These are phyloP conservation scores for Eilema caniola DNA, from an alignment of 2,888 invertebrate genomes.

Conservation along the genomic window DNA sequence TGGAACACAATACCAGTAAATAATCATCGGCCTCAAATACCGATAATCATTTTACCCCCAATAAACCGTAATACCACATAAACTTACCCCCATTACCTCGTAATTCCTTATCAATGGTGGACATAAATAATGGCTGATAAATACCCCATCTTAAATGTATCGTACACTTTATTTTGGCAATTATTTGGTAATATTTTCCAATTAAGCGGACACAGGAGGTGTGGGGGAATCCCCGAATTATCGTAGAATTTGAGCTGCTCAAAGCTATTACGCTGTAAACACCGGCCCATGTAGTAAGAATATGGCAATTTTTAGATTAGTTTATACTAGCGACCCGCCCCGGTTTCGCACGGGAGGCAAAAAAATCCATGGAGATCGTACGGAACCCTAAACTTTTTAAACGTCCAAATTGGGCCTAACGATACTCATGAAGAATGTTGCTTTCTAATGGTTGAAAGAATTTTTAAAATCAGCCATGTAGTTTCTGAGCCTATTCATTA, in stretches of 20 bases:
- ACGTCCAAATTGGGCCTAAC: too few relatives aligned
- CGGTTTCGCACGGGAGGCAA: too few relatives aligned
- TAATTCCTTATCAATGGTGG: slow-evolving; percentile 58
- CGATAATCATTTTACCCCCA: slow-evolving; percentile 43
- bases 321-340: too few relatives aligned
- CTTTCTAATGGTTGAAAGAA: too few relatives aligned
- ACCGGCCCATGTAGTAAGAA: slow-evolving; percentile 29
- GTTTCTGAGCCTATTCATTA: too few relatives aligned
- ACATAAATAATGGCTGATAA: slow-evolving; percentile 55
- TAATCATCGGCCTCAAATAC: slow-evolving; percentile 23
- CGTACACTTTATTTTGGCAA: slow-evolving; percentile 62
- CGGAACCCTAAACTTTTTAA: too few relatives aligned
- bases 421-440: too few relatives aligned
- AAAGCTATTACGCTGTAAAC: slow-evolving; percentile 66
- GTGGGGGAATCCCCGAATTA: slow-evolving; percentile 77
- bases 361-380: too few relatives aligned
- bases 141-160: slow-evolving; percentile 57
- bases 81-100: slow-evolving; percentile 49
- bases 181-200: slow-evolving; percentile 77
- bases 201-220: slow-evolving; percentile 73
- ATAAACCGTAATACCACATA: slow-evolving; percentile 44
- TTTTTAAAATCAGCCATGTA: too few relatives aligned
- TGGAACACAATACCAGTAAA: neutral
- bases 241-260: slow-evolving; percentile 72
- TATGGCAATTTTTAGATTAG: slow-evolving; percentile 10